Evolutionary conservation across 2,888 invertebrate genomes (phyloP), one percentile per base, ranked within the genome.

Genomic region (Electrophaes corylata): DNA sequence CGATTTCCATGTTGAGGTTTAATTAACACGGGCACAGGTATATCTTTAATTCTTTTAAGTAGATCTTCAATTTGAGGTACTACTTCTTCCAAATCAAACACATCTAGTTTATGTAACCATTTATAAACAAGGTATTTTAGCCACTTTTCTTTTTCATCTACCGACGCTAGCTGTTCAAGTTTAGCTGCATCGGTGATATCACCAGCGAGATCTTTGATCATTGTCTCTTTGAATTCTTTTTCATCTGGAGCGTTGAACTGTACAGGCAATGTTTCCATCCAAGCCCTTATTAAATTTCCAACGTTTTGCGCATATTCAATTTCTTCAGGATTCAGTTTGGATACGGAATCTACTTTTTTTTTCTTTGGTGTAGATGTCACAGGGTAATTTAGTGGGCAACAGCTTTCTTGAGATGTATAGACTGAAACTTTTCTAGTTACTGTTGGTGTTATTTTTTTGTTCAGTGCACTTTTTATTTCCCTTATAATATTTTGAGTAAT

Each of bases 251-350:
- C 56, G 41, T 70, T 56, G 35, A 69, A 76, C 14, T 65, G 63
- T 53, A 65, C 70, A 5, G 82, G 81, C 40, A 80, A 64, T 6
- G 67, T 73, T n/a, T 74, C 63, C 56, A 81, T 71, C 84, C 84
- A 83, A 43, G 56, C 47, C 60, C 66, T 69, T 12, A 83, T 66
- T 14, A 77, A 48, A 19, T 58, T 37, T 2, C 64, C 64, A 12
- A 82, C 65, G 12, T 70, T 65, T 4, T 72, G 54, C 19, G 73
- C 62, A 33, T 79, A 81, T 26, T 56, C 29, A 29, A 43, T 66
- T 72, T 83, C 82, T 62, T 78, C 73, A 1, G 64, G 41, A 43
- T 66, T 83, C 3, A 75, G 50, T 66, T 69, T 78, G 0, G 64
- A 50, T 41, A 70, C 50, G 1, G 66, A 60, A 47, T 33, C 51